phyloP scores from a whole-genome alignment of 2,888 invertebrate genomes.

The Drosophila glabriapex region DNA sequence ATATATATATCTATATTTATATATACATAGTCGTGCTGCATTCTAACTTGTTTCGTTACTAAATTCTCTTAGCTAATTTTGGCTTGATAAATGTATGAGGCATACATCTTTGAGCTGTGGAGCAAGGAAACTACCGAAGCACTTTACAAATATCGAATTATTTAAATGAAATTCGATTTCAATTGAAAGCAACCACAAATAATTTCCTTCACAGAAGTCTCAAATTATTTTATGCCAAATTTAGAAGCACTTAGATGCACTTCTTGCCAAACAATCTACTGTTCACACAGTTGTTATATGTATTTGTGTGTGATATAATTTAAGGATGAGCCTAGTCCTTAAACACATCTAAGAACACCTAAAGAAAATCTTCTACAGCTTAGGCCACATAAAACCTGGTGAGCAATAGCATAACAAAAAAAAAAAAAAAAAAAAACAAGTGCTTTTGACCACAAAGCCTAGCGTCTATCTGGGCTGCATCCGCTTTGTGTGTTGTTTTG shows the following conservation, averaged over 20 bases:
- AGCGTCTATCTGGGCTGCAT: conserved; percentile 29
- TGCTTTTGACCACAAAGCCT: conserved; percentile 15
- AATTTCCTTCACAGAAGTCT: background rate
- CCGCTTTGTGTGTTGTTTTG: conserved; percentile 24
- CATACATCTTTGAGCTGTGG: background rate
- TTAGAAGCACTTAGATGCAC: conserved; percentile 23
- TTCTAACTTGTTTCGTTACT: background rate
- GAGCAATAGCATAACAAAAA: background rate
- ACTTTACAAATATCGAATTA: conserved; percentile 21
- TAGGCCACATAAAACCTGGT: conserved; percentile 5
- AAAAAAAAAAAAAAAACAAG: background rate
- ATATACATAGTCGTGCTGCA: background rate
- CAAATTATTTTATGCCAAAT: conserved; percentile 24
- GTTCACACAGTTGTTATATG: background rate
- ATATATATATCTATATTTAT: background rate
- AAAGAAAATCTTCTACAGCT: conserved; percentile 21
- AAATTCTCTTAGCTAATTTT: background rate
- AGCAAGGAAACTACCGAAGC: conserved; percentile 11
- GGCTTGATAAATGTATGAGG: too few relatives aligned
- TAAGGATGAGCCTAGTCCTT: background rate
- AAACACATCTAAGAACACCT: conserved; percentile 18
- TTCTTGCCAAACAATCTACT: background rate
- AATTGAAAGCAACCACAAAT: conserved; percentile 6
- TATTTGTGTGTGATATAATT: conserved; percentile 1
- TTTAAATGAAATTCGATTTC: background rate